Base-by-base conservation (phyloP, 2,797 vertebrate genomes). In the Gymnothorax reevesii region DNA sequence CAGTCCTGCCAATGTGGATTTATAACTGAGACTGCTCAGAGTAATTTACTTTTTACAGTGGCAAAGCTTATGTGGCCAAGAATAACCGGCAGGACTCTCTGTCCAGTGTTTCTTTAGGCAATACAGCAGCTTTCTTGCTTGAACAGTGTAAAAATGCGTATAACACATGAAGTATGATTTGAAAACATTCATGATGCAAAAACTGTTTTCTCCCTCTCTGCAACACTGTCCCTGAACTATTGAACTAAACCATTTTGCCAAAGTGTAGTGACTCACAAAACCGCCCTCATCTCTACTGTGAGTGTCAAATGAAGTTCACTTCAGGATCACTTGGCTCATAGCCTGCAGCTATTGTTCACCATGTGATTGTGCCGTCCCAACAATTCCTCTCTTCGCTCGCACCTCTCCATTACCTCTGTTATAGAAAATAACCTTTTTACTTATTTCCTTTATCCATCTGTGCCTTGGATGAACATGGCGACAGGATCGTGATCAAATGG, bases 271-370 rank as follows among this genome's bases (percentile, higher is more conserved):
- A 80, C 77, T 57, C 22, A 83, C 13, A 25, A 86, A 57, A 64
- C 86, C 7, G 9, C 20, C 52, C 52, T 80, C 55, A 75, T 59
- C 62, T 57, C 25, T 27, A 42, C 33, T 42, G 33, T 42, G 33
- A 42, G 5, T 83, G 57, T 75, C 64, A n/a, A 20, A 71, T 86
- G 55, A 71, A 49, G 49, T 73, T 83, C 80, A 83, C 27, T 20
- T 25, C 9, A 82, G 77, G 79, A 13, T n/a, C 77, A 27, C 42
- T 80, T 13, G 59, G 49, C 77, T 66, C 27, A 9, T 42, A 17
- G 59, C 57, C 55, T 60, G 64, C 62, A n/a, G 77, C 77, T 80
- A 55, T 20, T n/a, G 22, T 55, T 62, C 62, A 17, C 82, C 25
- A 69, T 42, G 17, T 33, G 80, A 83, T 59, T 27, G 62, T 54